Evolutionary conservation across 2,797 vertebrate genomes (phyloP), one percentile per base, ranked within the genome.

Genomic region (Eidolon dupreanum): DNA sequence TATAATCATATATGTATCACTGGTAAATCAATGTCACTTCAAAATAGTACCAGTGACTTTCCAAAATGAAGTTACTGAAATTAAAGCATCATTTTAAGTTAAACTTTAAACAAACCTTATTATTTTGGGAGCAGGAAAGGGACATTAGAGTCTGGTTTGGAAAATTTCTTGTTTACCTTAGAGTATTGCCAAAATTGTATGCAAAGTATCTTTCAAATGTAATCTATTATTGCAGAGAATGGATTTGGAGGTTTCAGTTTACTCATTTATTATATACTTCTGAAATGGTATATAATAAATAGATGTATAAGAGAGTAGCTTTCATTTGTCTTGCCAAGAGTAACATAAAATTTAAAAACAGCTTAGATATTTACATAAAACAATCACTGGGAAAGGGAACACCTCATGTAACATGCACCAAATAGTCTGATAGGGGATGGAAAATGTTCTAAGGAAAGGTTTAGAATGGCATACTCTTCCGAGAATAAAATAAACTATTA

Each of bases 321-420:
- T 89, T 71, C 70, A 92, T 91, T 92, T 82, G n/a, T 82, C 91
- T 88, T 82, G 41, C 59, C 13, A 51, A 63, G 6, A 10, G n/a
- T 82, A 78, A 82, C 31, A 82, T 49, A 86, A 94, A 93, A 93
- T 78, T 95, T 75, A 33, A 19, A 88, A 93, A 85, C 66, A 93
- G n/a, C 15, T 82, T 68, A 77, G 31, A 31, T 70, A 6, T 36
- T 91, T 19, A 77, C 19, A 57, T 31, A 33, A 77, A 90, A 74
- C 24, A 79, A 59, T 73, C 36, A 28, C 51, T 92, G 46, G 41
- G 55, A 89, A 92, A 93, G 11, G 73, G 51, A 85, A 38, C 5
- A 55, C 3, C 51, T 63, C 63, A 85, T 71, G 16, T 11, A 68
- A 59, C 17, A 68, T 24, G n/a, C 20, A 73, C 12, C 28, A 89